Evolutionary conservation across 2,113 vertebrate genomes (phyloP).

Genomic region (Passer domesticus): DNA sequence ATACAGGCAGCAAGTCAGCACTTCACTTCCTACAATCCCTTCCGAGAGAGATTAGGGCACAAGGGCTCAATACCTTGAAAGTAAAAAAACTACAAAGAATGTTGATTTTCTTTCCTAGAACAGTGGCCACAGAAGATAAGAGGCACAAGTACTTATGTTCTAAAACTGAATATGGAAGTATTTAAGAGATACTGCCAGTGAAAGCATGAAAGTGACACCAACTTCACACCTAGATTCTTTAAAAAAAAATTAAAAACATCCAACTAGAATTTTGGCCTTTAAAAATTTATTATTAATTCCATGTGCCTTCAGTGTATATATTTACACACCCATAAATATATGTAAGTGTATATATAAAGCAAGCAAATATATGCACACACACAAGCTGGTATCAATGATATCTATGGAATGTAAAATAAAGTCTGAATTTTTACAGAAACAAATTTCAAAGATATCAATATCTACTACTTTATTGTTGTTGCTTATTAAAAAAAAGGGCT

Average conservation of each 20-base stretch:
- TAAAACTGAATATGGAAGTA: slow-evolving; percentile 13
- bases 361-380: neutral
- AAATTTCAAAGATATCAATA: neutral
- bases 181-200: slow-evolving; percentile 18
- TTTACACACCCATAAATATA: neutral
- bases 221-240: neutral
- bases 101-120: slow-evolving; percentile 54
- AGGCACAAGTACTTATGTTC: slow-evolving; percentile 41
- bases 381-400: neutral
- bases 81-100: slow-evolving; percentile 42
- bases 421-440: neutral
- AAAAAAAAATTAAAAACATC: neutral
- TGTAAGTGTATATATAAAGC: neutral
- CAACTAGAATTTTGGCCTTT: neutral
- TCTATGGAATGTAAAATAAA: neutral
- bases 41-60: slow-evolving; percentile 40
- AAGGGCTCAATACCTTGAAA: slow-evolving; percentile 42
- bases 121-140: neutral
- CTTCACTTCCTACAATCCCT: slow-evolving; percentile 56
- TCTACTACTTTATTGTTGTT: neutral
- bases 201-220: neutral
- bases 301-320: neutral
- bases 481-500: neutral
- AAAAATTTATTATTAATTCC: neutral
- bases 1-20: slow-evolving; percentile 51